Evolutionary conservation across 2,797 vertebrate species (phyloP).

Genomic region (Acipenser transmontanus): DNA sequence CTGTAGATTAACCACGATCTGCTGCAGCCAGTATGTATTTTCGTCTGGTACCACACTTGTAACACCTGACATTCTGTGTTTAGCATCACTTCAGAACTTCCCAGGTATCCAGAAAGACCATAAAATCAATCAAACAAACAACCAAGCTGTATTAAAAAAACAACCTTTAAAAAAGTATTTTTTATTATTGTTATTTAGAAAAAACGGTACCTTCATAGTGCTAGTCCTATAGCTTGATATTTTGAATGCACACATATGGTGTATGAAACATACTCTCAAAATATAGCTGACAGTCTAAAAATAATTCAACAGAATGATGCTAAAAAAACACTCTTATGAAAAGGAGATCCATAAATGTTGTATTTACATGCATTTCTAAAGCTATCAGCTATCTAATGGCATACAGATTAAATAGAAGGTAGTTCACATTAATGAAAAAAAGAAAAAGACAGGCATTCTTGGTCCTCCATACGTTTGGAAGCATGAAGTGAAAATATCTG

Average conservation of each 20-base stretch:
- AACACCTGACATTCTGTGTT: slow-evolving; percentile 64
- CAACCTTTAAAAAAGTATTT: too few species aligned
- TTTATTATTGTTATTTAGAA: slow-evolving; percentile 2
- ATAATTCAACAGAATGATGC: slow-evolving; percentile 41
- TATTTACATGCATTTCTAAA: slow-evolving; percentile 43
- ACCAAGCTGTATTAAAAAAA: slow-evolving; percentile 39
- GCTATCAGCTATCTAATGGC: neutral
- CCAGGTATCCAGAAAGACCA: slow-evolving; percentile 62
- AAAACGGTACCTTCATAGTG: slow-evolving; percentile 46
- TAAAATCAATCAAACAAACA: slow-evolving; percentile 70
- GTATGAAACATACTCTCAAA: slow-evolving; percentile 66
- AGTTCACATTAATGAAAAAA: slow-evolving; percentile 14
- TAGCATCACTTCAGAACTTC: slow-evolving; percentile 21
- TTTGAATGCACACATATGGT: slow-evolving; percentile 66
- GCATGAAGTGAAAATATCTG: slow-evolving; percentile 5
- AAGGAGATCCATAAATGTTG: slow-evolving; percentile 33
- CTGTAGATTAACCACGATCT: too few species aligned
- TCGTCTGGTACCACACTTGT: too few species aligned
- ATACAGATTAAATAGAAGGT: slow-evolving; percentile 2
- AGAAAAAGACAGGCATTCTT: slow-evolving; percentile 6
- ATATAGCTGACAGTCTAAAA: slow-evolving; percentile 48
- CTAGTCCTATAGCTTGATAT: slow-evolving; percentile 52
- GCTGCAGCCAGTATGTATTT: too few species aligned
- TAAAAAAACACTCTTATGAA: slow-evolving; percentile 50
- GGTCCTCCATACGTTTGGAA: neutral